These are phyloP conservation scores for Hippocampus abdominalis DNA, from an alignment of 2,113 vertebrate genomes.

Conservation along the genomic window DNA sequence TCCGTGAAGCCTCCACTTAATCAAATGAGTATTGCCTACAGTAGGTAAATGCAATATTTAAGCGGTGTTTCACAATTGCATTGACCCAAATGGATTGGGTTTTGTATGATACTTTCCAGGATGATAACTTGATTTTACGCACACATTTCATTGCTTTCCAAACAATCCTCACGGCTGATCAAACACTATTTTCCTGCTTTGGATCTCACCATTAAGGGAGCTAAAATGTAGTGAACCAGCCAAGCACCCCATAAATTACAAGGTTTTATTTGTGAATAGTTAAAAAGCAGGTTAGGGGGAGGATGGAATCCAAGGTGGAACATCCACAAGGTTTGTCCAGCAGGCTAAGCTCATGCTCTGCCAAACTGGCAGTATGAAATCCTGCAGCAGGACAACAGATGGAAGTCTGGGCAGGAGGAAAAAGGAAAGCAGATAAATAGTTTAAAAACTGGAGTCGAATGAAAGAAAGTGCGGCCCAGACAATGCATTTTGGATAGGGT, in stretches of 20 bases:
- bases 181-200: neutral
- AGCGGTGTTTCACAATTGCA: neutral
- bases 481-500: neutral
- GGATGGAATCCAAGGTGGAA: neutral
- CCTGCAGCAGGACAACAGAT: neutral
- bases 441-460: neutral
- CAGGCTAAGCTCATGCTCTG: neutral
- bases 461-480: neutral
- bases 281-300: neutral
- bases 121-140: no score
- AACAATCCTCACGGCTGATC: no score
- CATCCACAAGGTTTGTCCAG: neutral
- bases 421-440: neutral
- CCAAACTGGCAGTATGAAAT: constrained; percentile 6
- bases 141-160: no score
- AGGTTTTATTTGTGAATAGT: neutral
- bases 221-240: neutral
- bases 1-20: neutral
- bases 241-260: neutral
- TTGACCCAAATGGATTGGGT: neutral
- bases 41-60: neutral
- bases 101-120: neutral
- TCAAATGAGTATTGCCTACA: neutral
- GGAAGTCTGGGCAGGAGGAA: constrained; percentile 1
- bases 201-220: neutral